These are phyloP conservation scores for Limanda limanda DNA, from an alignment of 2,113 vertebrate genomes.

Conservation along the genomic window DNA sequence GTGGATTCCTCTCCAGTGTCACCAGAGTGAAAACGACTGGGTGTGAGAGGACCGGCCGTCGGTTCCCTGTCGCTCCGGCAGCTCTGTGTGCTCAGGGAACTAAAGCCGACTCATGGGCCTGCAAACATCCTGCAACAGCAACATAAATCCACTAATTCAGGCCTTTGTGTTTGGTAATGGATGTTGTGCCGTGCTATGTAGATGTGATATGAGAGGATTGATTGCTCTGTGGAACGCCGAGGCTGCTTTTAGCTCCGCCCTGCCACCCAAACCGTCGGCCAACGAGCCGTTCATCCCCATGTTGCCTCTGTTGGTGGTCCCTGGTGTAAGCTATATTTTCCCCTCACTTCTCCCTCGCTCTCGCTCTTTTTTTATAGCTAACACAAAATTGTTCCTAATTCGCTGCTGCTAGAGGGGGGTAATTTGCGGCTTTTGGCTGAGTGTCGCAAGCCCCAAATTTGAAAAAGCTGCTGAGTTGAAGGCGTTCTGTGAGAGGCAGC, in stretches of 20 bases:
- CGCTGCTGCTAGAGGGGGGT: slow-evolving; percentile 87
- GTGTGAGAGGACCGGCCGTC: slow-evolving; percentile 14
- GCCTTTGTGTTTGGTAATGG: slow-evolving; percentile 75
- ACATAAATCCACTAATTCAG: slow-evolving; percentile 75
- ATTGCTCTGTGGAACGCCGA: slow-evolving; percentile 74
- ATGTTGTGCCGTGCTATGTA: slow-evolving; percentile 69
- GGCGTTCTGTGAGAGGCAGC: slow-evolving; percentile 75
- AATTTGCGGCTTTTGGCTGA: slow-evolving; percentile 88
- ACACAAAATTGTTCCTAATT: slow-evolving; percentile 90
- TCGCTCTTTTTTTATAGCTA: slow-evolving; percentile 82
- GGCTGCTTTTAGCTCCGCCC: slow-evolving; percentile 77
- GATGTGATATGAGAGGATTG: slow-evolving; percentile 78
- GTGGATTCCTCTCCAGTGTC: slow-evolving; percentile 26
- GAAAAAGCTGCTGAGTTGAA: slow-evolving; percentile 85
- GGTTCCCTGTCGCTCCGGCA: slow-evolving; percentile 55
- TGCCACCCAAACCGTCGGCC: slow-evolving; percentile 84
- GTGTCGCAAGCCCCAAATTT: slow-evolving; percentile 85
- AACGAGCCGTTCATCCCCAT: slow-evolving; percentile 73
- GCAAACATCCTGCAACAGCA: slow-evolving; percentile 74
- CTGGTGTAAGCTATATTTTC: slow-evolving; percentile 85
- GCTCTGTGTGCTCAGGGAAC: slow-evolving; percentile 57
- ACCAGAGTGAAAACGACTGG: slow-evolving; percentile 21
- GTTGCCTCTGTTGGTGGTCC: slow-evolving; percentile 85
- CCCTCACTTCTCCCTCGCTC: slow-evolving; percentile 79
- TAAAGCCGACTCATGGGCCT: slow-evolving; percentile 65